Conservation (phyloP, 2,888 invertebrate species). For the Spatulosminthurus flaviceps region DNA sequence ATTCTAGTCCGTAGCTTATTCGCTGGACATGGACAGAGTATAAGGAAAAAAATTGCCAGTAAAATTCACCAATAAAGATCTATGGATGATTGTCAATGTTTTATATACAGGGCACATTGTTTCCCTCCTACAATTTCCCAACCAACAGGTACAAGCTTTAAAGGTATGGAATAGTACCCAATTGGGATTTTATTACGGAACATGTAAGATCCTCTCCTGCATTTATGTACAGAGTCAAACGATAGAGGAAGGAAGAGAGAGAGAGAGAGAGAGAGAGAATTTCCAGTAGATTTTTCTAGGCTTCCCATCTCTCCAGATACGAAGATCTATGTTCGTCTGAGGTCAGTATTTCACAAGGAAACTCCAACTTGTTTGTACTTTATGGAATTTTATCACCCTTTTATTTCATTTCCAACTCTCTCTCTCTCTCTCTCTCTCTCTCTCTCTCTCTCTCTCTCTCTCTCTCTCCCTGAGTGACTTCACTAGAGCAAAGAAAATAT, state of each 20-base stretch:
- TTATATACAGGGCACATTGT: too few relatives aligned
- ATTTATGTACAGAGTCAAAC: too few relatives aligned
- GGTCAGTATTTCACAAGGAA: constrained; percentile 9
- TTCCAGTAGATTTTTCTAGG: too few relatives aligned
- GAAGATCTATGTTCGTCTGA: constrained; percentile 3
- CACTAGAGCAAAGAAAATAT: background rate
- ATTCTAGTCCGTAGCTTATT: too few relatives aligned
- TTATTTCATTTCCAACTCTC: background rate
- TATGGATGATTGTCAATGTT: constrained; percentile 13
- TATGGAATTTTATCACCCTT: background rate
- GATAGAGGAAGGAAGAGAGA: too few relatives aligned
- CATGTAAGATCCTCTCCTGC: too few relatives aligned
- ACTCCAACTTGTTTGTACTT: background rate
- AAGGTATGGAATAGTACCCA: background rate
- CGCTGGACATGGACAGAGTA: too few relatives aligned
- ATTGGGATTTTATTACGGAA: background rate
- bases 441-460: too few relatives aligned
- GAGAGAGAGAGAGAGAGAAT: too few relatives aligned
- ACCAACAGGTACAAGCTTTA: background rate
- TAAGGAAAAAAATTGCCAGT: background rate
- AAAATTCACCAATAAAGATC: background rate
- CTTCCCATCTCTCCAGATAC: too few relatives aligned
- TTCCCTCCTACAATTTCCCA: too few relatives aligned
- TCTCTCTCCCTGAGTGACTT: background rate
- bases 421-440: too few relatives aligned